Conservation (phyloP, 2,113 vertebrate species). For the Stigmatopora nigra region DNA sequence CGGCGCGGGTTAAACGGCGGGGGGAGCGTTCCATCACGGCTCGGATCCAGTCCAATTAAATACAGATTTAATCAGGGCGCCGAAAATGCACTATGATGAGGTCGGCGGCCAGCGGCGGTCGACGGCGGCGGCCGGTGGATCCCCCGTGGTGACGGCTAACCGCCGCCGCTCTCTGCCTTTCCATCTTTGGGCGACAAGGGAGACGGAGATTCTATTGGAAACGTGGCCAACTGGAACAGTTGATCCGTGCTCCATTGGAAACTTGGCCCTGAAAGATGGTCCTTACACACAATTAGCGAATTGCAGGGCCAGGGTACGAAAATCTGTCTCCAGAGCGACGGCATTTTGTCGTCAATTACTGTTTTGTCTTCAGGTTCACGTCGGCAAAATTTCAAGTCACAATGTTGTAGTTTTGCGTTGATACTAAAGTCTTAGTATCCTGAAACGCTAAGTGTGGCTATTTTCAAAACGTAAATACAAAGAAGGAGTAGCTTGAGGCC, state of each 20-base stretch:
- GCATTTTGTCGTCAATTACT: too few species aligned
- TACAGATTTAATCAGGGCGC: constrained; percentile 72
- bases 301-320: not conserved
- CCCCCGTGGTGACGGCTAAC: constrained; percentile 9
- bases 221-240: constrained; percentile 12
- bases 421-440: too few species aligned
- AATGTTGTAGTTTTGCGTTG: too few species aligned
- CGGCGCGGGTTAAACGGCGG: constrained; percentile 65
- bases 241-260: constrained; percentile 12
- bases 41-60: constrained; percentile 76
- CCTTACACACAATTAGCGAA: constrained; percentile 4
- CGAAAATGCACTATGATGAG: constrained; percentile 63
- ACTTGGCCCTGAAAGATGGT: constrained; percentile 19
- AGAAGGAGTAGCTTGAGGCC: constrained; percentile 13
- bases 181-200: constrained; percentile 5
- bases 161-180: constrained; percentile 15
- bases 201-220: constrained; percentile 22
- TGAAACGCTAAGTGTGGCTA: too few species aligned
- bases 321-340: too few species aligned
- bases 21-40: constrained; percentile 70
- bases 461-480: not conserved
- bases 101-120: constrained; percentile 20
- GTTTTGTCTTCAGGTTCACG: too few species aligned
- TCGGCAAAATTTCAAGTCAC: too few species aligned
- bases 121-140: constrained; percentile 26